A percentile compares a stretch with the other conserved stretches of the same genome.
Conservation (phyloP, 2,888 invertebrate genomes). For the Bombylius discolor region DNA sequence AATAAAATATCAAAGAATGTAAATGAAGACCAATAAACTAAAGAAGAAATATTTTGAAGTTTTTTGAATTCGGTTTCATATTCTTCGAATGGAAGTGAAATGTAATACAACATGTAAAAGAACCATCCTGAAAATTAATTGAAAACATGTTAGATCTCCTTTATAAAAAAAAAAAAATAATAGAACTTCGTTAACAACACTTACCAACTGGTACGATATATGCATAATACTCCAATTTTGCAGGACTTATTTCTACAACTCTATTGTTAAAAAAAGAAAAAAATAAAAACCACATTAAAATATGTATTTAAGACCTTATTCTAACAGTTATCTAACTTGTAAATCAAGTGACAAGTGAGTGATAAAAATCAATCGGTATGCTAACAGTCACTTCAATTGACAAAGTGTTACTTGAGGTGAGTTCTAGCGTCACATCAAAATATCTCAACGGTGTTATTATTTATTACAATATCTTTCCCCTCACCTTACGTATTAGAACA, state of each 20-base stretch:
- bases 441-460: too few species aligned
- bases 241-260: conserved; percentile 22
- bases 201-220: conserved; percentile 27
- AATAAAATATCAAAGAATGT: conserved; percentile 43
- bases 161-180: neutral
- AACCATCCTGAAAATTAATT: conserved; percentile 22
- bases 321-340: too few species aligned
- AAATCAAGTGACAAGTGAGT: too few species aligned
- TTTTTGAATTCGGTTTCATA: conserved; percentile 48
- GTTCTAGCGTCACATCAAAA: too few species aligned
- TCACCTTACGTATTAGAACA: too few species aligned
- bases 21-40: conserved; percentile 50
- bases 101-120: conserved; percentile 37
- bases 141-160: neutral
- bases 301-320: too few species aligned
- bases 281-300: too few species aligned
- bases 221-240: conserved; percentile 27
- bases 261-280: neutral
- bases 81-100: conserved; percentile 51
- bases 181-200: neutral
- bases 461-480: too few species aligned
- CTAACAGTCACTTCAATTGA: too few species aligned
- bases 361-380: too few species aligned
- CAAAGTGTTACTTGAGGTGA: too few species aligned
- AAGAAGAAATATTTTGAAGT: conserved; percentile 48